Base-by-base conservation (phyloP, 2,797 vertebrate species). In the Ibycter americanus region DNA sequence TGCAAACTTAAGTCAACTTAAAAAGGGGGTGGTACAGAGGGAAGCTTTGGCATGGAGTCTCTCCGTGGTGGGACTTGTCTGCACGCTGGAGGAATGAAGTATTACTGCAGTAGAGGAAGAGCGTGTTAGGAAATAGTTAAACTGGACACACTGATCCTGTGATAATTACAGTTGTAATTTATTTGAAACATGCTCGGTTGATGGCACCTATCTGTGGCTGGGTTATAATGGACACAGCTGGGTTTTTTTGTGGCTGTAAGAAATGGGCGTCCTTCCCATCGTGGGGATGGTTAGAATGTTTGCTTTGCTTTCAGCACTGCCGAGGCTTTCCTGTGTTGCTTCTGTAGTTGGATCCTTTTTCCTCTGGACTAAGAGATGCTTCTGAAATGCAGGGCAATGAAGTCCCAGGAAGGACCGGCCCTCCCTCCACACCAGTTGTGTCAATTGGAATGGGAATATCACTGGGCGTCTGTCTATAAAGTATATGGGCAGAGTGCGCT, bases 1-100 rank as follows among this genome's bases (percentile, higher is more conserved):
- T 7, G 9, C 4, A 25, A 72, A 46, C 0, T n/a, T 40, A 47
- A 29, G 4, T 55, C 4, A 44, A 2, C 21, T n/a, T 74, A 16
- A 44, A 72, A 65, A 52, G 4, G 7, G 3, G 6, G 1, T 23
- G 5, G 12, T 22, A 4, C 3, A 3, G 5, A 6, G 6, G n/a
- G 10, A 58, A 78, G 10, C 12, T 85, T 77, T 80, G 47, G 1
- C 13, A 15, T 46, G 25, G 18, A 63, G 18, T 71, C 9, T 47
- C 21, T 42, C 21, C 63, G 8, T 44, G 12, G 10, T 76, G 15
- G 20, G 9, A 34, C 4, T 68, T 2, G 47, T 4, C 21, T 58
- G 65, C 38, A 14, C 1, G 0, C 3, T 27, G 54, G 4, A 73
- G 55, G 42, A 67, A 10, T n/a, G 38, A 78, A 67, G 8, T 29